phyloP scores from a whole-genome alignment of 1,140 invertebrate genomes.

The Dufourea novaeangliae region DNA sequence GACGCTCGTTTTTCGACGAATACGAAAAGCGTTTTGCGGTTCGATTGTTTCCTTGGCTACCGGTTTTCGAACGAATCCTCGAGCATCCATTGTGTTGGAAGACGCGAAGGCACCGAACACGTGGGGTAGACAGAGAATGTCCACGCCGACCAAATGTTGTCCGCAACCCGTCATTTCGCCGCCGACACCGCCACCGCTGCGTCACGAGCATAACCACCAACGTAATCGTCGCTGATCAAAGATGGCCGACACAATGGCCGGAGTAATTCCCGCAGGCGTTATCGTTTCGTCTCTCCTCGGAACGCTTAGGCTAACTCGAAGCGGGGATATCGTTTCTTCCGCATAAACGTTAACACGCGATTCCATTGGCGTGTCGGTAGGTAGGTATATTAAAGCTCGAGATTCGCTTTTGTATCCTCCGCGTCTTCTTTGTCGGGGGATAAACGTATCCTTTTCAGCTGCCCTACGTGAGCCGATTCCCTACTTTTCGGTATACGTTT shows the following conservation, averaged over 20 bases:
- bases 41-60: slow-evolving; percentile 7
- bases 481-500: too few species aligned
- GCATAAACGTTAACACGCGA: slow-evolving; percentile 41
- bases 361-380: slow-evolving; percentile 2
- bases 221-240: slow-evolving; percentile 41
- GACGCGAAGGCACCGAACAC: background rate
- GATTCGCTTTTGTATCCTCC: too few species aligned
- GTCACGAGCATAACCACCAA: slow-evolving; percentile 20
- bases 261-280: slow-evolving; percentile 20
- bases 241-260: slow-evolving; percentile 47
- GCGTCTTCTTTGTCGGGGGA: background rate
- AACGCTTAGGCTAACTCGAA: slow-evolving; percentile 1
- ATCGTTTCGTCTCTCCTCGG: background rate
- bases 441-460: slow-evolving; percentile 2
- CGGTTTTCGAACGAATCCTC: background rate
- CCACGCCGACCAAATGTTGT: slow-evolving; percentile 34
- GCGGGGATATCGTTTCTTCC: slow-evolving; percentile 5
- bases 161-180: slow-evolving; percentile 27
- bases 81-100: slow-evolving; percentile 11
- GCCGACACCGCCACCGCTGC: too few species aligned
- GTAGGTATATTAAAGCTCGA: too few species aligned
- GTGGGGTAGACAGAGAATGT: background rate
- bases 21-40: slow-evolving; percentile 26
- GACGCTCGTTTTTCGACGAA: slow-evolving; percentile 31
- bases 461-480: too few species aligned